Percentiles rank a stretch among this genome's conserved stretches.
phyloP scores from a whole-genome alignment of 2,113 vertebrate genomes.

The Cololabis saira region DNA sequence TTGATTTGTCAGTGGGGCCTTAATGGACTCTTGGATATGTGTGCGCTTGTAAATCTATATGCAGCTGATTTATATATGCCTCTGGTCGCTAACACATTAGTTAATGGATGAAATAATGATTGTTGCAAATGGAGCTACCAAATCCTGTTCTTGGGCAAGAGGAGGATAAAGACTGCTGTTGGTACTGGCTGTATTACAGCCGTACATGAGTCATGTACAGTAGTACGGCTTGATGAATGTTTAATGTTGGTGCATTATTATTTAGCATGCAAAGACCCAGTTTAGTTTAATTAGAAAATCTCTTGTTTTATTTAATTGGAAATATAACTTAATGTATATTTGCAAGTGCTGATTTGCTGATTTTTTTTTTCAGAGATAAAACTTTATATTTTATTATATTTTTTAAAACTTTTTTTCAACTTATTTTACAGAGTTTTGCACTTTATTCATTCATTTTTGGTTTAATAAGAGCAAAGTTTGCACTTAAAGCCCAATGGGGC shows the following conservation, averaged over 20 bases:
- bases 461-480: no score
- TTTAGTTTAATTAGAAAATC: no score
- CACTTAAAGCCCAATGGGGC: no score
- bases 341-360: no score
- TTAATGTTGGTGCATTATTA: constrained; percentile 6
- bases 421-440: no score
- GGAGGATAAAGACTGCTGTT: constrained; percentile 29
- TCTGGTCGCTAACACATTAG: constrained; percentile 68
- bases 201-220: constrained; percentile 26
- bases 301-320: no score
- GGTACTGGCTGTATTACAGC: constrained; percentile 18
- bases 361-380: no score
- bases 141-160: constrained; percentile 43
- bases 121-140: constrained; percentile 65
- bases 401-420: no score
- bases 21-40: constrained; percentile 58
- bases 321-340: no score
- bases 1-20: constrained; percentile 46
- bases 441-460: no score
- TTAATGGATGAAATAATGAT: constrained; percentile 77
- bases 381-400: no score
- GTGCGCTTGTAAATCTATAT: constrained; percentile 72
- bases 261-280: no score
- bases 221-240: constrained; percentile 33
- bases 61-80: constrained; percentile 71